A percentile compares a stretch with the other conserved stretches of the same genome.
Conservation (phyloP, 2,113 vertebrate species). For the Campylorhamphus procurvoides region DNA sequence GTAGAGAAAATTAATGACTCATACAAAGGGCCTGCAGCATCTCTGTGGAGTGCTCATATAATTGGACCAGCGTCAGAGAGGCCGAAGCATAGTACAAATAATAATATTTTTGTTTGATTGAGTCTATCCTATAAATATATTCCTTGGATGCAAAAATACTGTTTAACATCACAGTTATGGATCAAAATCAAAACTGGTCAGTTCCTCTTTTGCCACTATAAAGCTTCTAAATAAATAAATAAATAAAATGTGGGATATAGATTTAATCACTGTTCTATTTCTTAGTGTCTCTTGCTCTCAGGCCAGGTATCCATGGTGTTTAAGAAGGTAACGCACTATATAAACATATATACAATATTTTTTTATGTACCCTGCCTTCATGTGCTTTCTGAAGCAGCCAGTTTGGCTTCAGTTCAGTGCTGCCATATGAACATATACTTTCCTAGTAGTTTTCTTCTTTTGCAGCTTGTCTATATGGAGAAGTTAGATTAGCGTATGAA, state of each 20-base stretch:
- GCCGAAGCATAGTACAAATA: background rate
- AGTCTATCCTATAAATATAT: background rate
- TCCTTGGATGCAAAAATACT: background rate
- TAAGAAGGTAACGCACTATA: background rate
- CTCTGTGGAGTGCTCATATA: background rate
- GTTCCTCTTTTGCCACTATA: background rate
- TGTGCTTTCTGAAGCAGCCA: background rate
- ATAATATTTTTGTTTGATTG: background rate
- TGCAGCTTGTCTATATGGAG: slow-evolving; percentile 37
- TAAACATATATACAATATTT: background rate
- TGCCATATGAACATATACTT: slow-evolving; percentile 21
- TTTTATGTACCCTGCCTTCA: background rate
- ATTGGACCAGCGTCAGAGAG: background rate
- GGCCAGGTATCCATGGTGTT: background rate
- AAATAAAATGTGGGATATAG: rapidly evolving
- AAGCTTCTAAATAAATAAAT: background rate
- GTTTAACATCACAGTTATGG: background rate
- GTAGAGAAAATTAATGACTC: background rate
- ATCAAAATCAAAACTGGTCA: background rate
- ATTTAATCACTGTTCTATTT: background rate
- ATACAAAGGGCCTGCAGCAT: background rate
- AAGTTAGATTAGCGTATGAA: slow-evolving; percentile 23
- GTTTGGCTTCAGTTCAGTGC: background rate
- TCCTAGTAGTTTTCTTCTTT: slow-evolving; percentile 10
- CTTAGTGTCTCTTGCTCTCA: background rate